phyloP scores from a whole-genome alignment of 2,797 vertebrate genomes.

The Leucoraja ocellata region DNA sequence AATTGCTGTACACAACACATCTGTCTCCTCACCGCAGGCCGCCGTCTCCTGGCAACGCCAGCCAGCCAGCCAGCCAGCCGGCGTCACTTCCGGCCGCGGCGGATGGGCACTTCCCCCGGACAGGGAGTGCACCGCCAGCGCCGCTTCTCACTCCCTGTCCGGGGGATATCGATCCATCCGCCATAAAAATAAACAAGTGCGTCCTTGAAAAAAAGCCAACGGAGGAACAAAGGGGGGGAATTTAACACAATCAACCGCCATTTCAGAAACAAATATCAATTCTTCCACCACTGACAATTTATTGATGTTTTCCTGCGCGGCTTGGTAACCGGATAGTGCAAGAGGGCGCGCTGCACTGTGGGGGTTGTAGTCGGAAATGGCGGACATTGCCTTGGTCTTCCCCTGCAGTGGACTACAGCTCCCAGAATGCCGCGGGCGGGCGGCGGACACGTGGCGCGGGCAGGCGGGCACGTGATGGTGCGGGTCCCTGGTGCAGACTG shows the following conservation, averaged over 20 bases:
- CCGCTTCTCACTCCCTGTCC: too few relatives aligned
- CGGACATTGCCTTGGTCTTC: rapidly evolving
- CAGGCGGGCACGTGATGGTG: background rate
- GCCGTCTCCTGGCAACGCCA: conserved; percentile 53
- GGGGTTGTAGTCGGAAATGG: conserved; percentile 54
- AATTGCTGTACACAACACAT: too few relatives aligned
- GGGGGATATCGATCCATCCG: background rate
- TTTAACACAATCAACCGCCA: too few relatives aligned
- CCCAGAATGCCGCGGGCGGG: conserved; percentile 44
- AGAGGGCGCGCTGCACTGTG: conserved; percentile 44
- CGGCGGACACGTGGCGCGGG: background rate
- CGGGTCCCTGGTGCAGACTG: background rate
- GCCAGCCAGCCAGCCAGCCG: too few relatives aligned
- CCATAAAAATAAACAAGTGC: background rate
- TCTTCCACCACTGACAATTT: background rate
- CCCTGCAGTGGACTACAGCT: conserved; percentile 54
- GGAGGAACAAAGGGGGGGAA: too few relatives aligned
- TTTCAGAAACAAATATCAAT: background rate
- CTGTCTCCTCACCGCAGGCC: too few relatives aligned
- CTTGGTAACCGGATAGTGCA: too few relatives aligned
- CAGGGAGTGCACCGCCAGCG: background rate
- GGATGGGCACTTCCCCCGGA: background rate
- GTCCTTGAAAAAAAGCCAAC: background rate
- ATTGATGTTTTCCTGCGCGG: too few relatives aligned
- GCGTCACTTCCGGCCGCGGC: too few relatives aligned